Conservation (phyloP, 1,140 invertebrate genomes). For the Rhizoglyphus robini region DNA sequence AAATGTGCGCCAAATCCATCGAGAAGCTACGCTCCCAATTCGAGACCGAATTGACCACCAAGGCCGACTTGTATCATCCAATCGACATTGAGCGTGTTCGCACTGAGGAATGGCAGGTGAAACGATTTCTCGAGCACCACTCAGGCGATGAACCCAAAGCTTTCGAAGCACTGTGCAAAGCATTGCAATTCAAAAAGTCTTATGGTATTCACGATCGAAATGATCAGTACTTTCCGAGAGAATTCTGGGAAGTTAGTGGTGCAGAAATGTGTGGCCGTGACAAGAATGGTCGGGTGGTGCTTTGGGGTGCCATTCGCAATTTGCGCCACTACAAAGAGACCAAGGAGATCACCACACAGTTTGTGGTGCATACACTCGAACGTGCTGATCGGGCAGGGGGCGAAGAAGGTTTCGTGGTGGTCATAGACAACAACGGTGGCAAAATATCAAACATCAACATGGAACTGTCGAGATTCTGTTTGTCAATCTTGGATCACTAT, state of each 20-base stretch:
- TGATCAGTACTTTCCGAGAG: conserved; percentile 14
- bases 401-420: not conserved
- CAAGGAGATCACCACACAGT: too few relatives aligned
- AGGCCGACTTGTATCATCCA: conserved; percentile 3
- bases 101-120: conserved; percentile 13
- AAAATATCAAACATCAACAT: not conserved
- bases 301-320: too few relatives aligned
- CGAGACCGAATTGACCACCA: not conserved
- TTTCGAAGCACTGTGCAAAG: not conserved
- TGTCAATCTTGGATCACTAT: not conserved
- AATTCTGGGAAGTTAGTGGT: conserved; percentile 9
- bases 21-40: not conserved
- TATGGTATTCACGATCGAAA: too few relatives aligned
- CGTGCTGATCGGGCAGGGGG: too few relatives aligned
- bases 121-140: not conserved
- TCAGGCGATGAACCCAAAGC: not conserved
- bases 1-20: not conserved
- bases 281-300: not conserved
- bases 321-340: too few relatives aligned
- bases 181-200: conserved; percentile 18
- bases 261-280: conserved; percentile 4
- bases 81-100: conserved; percentile 13
- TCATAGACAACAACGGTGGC: not conserved
- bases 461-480: not conserved
- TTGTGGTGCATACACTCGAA: too few relatives aligned